Percentiles rank a stretch among this genome's conserved stretches.
These are phyloP conservation scores for Catajapyx aquilonaris DNA, from an alignment of 1,140 invertebrate genomes.

Conservation along the genomic window DNA sequence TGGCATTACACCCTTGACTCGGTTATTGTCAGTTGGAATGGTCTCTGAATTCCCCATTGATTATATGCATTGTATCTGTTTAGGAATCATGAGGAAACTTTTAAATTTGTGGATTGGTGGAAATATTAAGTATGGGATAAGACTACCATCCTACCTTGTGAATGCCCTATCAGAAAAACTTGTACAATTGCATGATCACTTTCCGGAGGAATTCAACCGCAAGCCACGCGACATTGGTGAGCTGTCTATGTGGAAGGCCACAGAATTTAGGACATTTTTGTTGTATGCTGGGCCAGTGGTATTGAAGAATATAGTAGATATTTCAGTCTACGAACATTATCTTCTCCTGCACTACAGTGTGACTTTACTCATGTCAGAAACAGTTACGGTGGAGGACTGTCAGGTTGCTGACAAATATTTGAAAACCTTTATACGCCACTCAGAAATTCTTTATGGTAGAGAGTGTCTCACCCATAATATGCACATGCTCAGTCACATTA, in stretches of 20 bases:
- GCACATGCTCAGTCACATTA: constrained; percentile 18
- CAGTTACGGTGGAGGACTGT: not conserved
- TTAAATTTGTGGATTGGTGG: not conserved
- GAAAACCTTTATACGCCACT: constrained; percentile 15
- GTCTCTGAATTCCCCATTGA: not conserved
- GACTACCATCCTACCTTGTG: constrained; percentile 1
- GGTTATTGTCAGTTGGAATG: not conserved
- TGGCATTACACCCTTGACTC: not conserved
- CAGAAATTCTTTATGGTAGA: constrained; percentile 14
- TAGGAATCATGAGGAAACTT: not conserved
- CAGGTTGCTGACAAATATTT: constrained; percentile 15
- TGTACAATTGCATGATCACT: not conserved
- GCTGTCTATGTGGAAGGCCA: constrained; percentile 10
- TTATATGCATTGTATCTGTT: not conserved
- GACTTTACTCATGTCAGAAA: constrained; percentile 8
- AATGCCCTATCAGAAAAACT: constrained; percentile 3
- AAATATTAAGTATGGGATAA: not conserved
- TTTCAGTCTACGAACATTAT: constrained; percentile 7
- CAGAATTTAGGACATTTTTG: constrained; percentile 10
- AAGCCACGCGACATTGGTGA: constrained; percentile 7
- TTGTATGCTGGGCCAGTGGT: constrained; percentile 11
- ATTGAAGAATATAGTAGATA: constrained; percentile 3
- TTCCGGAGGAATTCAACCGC: constrained; percentile 10
- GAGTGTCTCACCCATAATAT: constrained; percentile 19
- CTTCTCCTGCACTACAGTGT: constrained; percentile 9